Conservation (phyloP, 2,113 vertebrate genomes). For the Podarcis muralis region DNA sequence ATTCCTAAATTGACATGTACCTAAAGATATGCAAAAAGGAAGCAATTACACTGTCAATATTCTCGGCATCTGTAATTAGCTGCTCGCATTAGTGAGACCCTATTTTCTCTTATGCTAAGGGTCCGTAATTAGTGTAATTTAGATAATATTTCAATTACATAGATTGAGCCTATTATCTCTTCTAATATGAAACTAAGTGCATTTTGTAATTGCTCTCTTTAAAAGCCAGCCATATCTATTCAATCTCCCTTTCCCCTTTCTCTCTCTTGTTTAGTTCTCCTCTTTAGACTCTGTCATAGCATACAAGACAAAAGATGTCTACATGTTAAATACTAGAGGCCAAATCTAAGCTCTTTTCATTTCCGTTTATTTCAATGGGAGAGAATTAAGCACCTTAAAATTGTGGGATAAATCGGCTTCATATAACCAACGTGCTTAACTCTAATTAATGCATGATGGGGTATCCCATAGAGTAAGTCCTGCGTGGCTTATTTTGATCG, state of each 20-base stretch:
- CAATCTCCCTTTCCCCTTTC: constrained; percentile 28
- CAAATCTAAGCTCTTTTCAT: not conserved
- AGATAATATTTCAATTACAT: constrained; percentile 68
- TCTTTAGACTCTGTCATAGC: not conserved
- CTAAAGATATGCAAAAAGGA: constrained; percentile 49
- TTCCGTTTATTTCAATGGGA: not conserved
- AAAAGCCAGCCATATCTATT: constrained; percentile 17
- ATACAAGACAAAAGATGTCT: constrained; percentile 4
- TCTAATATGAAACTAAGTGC: constrained; percentile 46
- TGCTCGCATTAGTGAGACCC: constrained; percentile 57
- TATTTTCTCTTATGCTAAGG: constrained; percentile 55
- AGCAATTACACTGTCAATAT: constrained; percentile 55
- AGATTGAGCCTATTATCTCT: constrained; percentile 53
- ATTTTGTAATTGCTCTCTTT: constrained; percentile 42
- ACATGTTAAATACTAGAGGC: not conserved
- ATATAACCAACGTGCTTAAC: too few species aligned
- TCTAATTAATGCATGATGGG: too few species aligned
- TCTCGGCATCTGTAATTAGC: constrained; percentile 66
- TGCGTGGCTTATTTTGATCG: too few species aligned
- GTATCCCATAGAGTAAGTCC: too few species aligned
- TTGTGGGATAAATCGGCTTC: not conserved
- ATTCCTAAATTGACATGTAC: constrained; percentile 54
- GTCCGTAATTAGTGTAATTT: constrained; percentile 68
- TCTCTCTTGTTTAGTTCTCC: not conserved
- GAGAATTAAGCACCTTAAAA: not conserved